Evolutionary conservation across 2,888 invertebrate genomes (phyloP), one percentile per base, ranked within the genome.

Genomic region (Idaea straminata): DNA sequence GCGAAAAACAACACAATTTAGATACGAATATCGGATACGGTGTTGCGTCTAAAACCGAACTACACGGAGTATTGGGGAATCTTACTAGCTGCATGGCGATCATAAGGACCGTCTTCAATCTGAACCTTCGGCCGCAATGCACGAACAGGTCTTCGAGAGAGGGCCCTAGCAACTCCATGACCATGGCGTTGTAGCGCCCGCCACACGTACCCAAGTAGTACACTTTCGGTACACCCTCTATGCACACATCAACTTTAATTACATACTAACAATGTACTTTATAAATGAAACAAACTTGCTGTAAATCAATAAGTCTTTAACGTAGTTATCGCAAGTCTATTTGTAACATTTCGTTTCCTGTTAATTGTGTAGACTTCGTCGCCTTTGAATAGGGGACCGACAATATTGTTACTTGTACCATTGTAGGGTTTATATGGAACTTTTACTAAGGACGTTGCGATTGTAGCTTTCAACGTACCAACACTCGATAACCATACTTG

Each of bases 171-270:
- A 99, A 95, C 95, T 99, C 99, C 98, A 99, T 98, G 87, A 99
- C 99, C 93, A 99, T 95, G 86, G 99, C 99, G 95, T 99, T 99
- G 95, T 99, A 99, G 83, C 92, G 92, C 94, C 99, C 99, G 86
- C 99, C 99, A 94, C 99, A 99, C 79, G 99, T 99, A 77, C 99
- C 99, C 94, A 99, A 99, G 94, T 99, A 99, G 95, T 97, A 99
- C 81, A 99, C 99, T 95, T 99, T 99, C 83, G 99, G 99, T 90
- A 99, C 95, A 87, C 99, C 99, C 95, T 99, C 99, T 98, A 93
- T 90, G 91, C 80, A 91, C 80, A 85, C 86, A 72, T 69, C 65
- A 64, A 86, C 73, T 77, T 72, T 74, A 16, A 25, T 59, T 59
- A 59, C 58, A 25, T 59, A 25, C 4, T 59, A 16, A 25, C 59